Evolutionary conservation across 2,888 invertebrate species (phyloP), one percentile per base, ranked within the genome.

Genomic region (Tiliacea aurago): DNA sequence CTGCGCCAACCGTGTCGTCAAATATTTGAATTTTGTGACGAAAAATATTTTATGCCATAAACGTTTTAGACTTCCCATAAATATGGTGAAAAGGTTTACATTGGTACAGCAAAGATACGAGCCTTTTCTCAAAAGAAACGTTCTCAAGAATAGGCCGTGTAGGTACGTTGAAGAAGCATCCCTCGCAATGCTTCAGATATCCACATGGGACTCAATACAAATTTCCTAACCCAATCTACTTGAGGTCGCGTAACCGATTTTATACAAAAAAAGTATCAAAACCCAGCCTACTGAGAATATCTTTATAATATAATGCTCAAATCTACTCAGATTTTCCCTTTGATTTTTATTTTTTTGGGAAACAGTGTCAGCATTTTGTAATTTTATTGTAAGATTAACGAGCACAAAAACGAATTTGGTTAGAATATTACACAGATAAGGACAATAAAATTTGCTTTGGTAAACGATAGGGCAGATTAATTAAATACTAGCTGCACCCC

Each of bases 181-280:
- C 73, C 73, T 64, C 58, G 53, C 73, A 78, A 64, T 65, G 76
- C 71, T 59, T 70, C 72, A 76, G 70, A 80, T 75, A 85, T 87
- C 72, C 90, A 71, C 87, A 79, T 74, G 91, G 91, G 92, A 89
- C 89, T 85, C 81, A 86, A 90, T 85, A 89, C 86, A 88, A 91
- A 90, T 86, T 91, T 90, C 92, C 93, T 88, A 78, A 88, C 78
- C 88, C 90, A 92, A 93, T 93, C 90, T 92, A 84, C 89, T 89
- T 86, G 82, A 89, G 86, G 87, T 88, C 82, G 78, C 75, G 81
- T 85, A 90, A 90, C 86, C 86, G 89, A 88, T 88, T 91, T 77
- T 84, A 43, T 77, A 69, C 11, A 77, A 56, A 77, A 28, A 77
- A 49, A 28, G 56, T 75, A 78, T 83, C 87, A 83, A 86, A 88